These are phyloP conservation scores for Sphaerodactylus townsendi DNA, from an alignment of 2,113 vertebrate genomes.

Conservation along the genomic window DNA sequence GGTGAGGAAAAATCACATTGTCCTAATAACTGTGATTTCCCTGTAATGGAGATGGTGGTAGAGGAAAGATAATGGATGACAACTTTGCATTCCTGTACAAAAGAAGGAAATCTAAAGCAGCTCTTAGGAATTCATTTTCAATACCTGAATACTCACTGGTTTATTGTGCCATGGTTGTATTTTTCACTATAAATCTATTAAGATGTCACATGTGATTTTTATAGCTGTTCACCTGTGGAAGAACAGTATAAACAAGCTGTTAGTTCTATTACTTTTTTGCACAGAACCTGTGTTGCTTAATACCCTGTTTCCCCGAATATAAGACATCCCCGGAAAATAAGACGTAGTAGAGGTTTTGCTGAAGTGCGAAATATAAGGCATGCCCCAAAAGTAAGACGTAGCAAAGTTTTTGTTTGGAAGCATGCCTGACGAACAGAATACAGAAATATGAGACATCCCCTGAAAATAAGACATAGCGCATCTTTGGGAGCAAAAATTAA, in stretches of 20 bases:
- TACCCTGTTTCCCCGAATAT: no score
- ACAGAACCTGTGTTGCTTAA: conserved; percentile 15
- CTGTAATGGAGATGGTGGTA: background rate
- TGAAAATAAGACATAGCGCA: no score
- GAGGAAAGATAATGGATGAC: background rate
- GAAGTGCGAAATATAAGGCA: no score
- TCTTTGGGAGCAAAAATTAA: no score
- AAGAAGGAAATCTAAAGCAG: background rate
- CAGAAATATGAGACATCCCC: no score
- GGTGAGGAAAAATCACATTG: background rate
- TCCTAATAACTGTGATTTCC: background rate
- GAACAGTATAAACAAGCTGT: background rate
- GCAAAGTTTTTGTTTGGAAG: no score
- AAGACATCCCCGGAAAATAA: no score
- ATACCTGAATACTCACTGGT: background rate
- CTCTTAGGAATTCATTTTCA: background rate
- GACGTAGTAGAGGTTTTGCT: no score
- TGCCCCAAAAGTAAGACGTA: no score
- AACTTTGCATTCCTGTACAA: background rate
- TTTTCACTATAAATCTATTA: background rate
- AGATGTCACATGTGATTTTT: background rate
- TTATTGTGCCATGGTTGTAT: background rate
- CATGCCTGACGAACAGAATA: no score
- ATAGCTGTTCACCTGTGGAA: background rate
- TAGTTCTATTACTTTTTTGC: background rate